These are phyloP conservation scores for Drosophila dunni DNA, from an alignment of 1,140 invertebrate genomes.

Conservation along the genomic window DNA sequence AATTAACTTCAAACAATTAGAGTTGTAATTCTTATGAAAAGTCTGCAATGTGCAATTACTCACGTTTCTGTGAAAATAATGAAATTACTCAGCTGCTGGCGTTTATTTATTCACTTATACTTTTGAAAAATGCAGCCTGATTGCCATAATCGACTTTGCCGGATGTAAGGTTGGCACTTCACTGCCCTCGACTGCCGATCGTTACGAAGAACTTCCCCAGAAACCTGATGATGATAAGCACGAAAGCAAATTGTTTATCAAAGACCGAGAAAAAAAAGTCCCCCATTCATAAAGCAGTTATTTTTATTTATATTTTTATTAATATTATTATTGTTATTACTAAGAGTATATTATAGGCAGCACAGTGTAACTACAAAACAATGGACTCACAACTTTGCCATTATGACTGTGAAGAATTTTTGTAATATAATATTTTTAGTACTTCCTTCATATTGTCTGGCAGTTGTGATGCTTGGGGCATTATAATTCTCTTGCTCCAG, in stretches of 20 bases:
- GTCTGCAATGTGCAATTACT: background rate
- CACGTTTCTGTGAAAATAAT: background rate
- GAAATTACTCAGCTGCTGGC: background rate
- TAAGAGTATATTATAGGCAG: slow-evolving; percentile 2
- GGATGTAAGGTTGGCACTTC: slow-evolving; percentile 26
- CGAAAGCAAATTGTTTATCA: background rate
- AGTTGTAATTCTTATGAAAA: no score
- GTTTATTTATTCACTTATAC: background rate
- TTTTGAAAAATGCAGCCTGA: background rate
- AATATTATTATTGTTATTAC: slow-evolving; percentile 1
- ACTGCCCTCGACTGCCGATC: slow-evolving; percentile 1
- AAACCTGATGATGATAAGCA: slow-evolving; percentile 21
- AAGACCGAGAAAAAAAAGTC: background rate
- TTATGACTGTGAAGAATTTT: slow-evolving; percentile 37
- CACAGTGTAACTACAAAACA: slow-evolving; percentile 14
- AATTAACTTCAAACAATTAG: no score
- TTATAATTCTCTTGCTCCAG: slow-evolving; percentile 32
- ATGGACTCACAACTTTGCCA: slow-evolving; percentile 33
- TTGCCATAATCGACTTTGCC: slow-evolving; percentile 20
- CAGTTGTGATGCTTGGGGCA: slow-evolving; percentile 4
- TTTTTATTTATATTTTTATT: slow-evolving; percentile 6
- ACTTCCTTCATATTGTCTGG: slow-evolving; percentile 26
- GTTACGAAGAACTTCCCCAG: background rate
- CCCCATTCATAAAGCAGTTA: background rate
- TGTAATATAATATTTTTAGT: slow-evolving; percentile 29